A percentile compares a stretch with the other conserved stretches of the same genome.
Conservation (phyloP, 2,888 invertebrate genomes). For the Acleris holmiana region DNA sequence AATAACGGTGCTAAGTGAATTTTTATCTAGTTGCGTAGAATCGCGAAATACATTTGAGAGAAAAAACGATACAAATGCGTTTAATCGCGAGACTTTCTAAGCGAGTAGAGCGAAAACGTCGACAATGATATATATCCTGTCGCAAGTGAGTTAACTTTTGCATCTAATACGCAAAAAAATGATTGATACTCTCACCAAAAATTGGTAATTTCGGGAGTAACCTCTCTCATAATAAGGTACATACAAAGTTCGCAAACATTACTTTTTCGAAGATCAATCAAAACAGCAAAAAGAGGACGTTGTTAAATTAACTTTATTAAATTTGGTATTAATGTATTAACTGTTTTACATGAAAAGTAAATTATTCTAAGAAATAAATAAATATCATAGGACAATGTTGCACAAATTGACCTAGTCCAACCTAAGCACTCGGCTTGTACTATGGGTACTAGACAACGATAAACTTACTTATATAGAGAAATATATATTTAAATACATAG, state of each 20-base stretch:
- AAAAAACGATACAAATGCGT: slow-evolving; percentile 31
- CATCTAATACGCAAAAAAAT: slow-evolving; percentile 32
- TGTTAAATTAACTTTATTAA: no score
- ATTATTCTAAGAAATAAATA: no score
- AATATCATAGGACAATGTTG: no score
- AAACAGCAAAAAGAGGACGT: neutral
- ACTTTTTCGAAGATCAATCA: slow-evolving; percentile 14
- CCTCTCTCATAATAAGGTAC: slow-evolving; percentile 20
- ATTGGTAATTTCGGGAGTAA: slow-evolving; percentile 28
- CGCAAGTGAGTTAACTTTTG: slow-evolving; percentile 34
- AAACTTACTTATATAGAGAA: no score
- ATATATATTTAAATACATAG: no score
- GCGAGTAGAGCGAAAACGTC: slow-evolving; percentile 19
- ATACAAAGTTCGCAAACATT: neutral
- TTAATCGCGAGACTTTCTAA: slow-evolving; percentile 20
- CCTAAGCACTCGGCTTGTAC: no score
- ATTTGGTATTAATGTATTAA: no score
- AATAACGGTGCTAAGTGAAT: slow-evolving; percentile 17
- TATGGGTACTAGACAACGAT: no score
- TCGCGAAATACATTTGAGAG: slow-evolving; percentile 21
- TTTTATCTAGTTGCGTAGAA: slow-evolving; percentile 22
- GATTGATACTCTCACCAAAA: slow-evolving; percentile 27
- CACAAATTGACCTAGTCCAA: no score
- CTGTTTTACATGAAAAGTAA: no score
- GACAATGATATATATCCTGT: slow-evolving; percentile 36